Evolutionary conservation across 2,113 vertebrate species (phyloP), one percentile per base, ranked within the genome.

Genomic region (Thalassarche chlororhynchos): DNA sequence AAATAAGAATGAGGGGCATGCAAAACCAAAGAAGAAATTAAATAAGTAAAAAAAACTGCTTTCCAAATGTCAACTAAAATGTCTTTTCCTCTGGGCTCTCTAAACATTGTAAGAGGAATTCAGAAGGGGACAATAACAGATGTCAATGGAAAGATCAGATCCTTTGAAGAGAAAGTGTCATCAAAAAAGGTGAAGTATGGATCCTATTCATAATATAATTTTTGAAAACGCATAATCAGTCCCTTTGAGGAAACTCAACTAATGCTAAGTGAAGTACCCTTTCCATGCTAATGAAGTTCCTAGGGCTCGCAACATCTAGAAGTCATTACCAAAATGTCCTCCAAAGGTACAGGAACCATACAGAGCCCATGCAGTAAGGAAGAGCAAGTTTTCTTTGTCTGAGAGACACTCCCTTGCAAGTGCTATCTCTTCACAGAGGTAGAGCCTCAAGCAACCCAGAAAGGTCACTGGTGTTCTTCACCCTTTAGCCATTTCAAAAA

Each of bases 11-110:
- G 3, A 68, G 5, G 8, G 64, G 51, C 21, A 80, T 65, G 11
- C 54, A 94, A 95, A 96, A 70, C 42, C 3, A 4, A 77, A 34
- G 32, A 61, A 58, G 13, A 91, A 83, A 93, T 47, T 40, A 81
- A 80, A 19, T 75, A 82, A 85, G 55, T 62, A 55, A 74, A 95
- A 88, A 75, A 81, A 1, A 0, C n/a, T 58, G 49, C 74, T 70
- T 91, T 90, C 61, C 65, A 97, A 96, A 97, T 97, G 95, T 96
- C 95, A 97, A 66, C 42, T 71, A 84, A 94, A 96, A 97, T 95
- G 72, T 87, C 87, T 81, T 87, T 91, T 93, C 92, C 90, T 93
- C 31, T 78, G 90, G 55, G 94, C 3, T 25, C 19, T 10, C 31
- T 87, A 89, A 77, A 44, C 38, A 60, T 28, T 90, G 17, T 58